Base-by-base conservation (phyloP, 2,797 vertebrate genomes). In the Lycodopsis pacificus region DNA sequence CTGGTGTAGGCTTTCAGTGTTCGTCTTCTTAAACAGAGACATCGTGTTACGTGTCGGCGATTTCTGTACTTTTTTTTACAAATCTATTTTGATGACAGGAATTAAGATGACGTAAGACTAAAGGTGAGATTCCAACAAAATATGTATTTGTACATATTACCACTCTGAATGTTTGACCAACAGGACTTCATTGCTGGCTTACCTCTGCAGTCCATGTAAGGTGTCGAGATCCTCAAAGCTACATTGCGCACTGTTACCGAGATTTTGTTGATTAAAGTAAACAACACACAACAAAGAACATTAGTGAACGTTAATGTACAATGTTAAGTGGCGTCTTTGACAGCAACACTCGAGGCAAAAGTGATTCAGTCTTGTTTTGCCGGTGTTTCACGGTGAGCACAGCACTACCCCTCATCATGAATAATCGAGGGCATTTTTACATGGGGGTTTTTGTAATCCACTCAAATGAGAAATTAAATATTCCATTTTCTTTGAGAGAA, bases 391-490 rank as follows among this genome's bases (percentile, higher is more conserved):
- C 32, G 15, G 74, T 11, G 27, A 20, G 67, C 71, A 65, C 40
- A 20, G 20, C 27, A 1, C 63, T 67, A 22, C 75, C 73, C 73
- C 73, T 86, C 71, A 8, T 84, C 78, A 62, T 82, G 71, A 84
- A 85, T 89, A 89, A 91, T 83, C 79, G 14, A 63, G 65, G 73
- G 65, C 38, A 17, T 66, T 86, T 90, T 87, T 81, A 83, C 79
- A 72, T 80, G 62, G 53, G 4, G 46, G 49, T 85, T 51, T 73
- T 82, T 30, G 77, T 85, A 76, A 87, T 88, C 67, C 73, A 80
- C 78, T 85, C 72, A 84, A 86, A 92, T 67, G 65, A 87, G 79
- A 84, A 91, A 91, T 90, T 84, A 89, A 86, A 90, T 88, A 84
- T 92, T 91, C 76, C 22, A 77, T 91, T 91, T 88, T 85, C 86